Percentiles rank a stretch among this genome's conserved stretches.
These are phyloP conservation scores for Chascanopsetta lugubris DNA, from an alignment of 2,113 vertebrate genomes.

Conservation along the genomic window DNA sequence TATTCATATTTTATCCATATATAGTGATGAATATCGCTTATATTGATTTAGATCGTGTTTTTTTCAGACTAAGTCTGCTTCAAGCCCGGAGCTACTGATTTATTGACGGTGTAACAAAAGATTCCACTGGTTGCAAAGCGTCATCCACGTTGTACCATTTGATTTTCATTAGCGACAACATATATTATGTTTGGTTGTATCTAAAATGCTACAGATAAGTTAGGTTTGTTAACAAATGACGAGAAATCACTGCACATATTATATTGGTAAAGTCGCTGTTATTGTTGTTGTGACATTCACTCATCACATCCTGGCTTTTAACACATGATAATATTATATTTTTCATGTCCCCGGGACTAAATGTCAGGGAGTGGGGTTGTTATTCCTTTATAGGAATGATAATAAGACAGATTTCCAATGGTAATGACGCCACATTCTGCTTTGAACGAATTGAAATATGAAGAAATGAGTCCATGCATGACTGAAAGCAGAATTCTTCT, in stretches of 20 bases:
- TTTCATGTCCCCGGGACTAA: constrained; percentile 48
- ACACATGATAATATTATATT: constrained; percentile 17
- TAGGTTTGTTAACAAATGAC: background rate
- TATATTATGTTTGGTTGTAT: no score
- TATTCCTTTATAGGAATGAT: constrained; percentile 14
- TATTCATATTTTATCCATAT: background rate
- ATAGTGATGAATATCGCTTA: background rate
- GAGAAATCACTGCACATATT: background rate
- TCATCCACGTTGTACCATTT: no score
- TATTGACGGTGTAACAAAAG: background rate
- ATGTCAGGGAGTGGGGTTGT: constrained; percentile 68
- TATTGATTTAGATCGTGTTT: background rate
- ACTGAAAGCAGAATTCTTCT: background rate
- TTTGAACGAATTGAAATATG: background rate
- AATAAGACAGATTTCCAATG: background rate
- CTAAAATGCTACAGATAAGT: background rate
- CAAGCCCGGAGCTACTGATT: background rate
- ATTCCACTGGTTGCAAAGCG: background rate
- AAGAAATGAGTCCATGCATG: background rate
- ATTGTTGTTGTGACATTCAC: background rate
- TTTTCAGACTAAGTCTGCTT: no score
- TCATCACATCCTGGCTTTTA: background rate
- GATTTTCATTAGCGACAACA: no score
- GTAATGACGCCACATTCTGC: background rate
- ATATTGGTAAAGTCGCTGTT: background rate